A percentile compares a stretch with the other conserved stretches of the same genome.
Evolutionary conservation across 1,140 invertebrate species (phyloP).

Genomic region (Chionoecetes opilio): DNA sequence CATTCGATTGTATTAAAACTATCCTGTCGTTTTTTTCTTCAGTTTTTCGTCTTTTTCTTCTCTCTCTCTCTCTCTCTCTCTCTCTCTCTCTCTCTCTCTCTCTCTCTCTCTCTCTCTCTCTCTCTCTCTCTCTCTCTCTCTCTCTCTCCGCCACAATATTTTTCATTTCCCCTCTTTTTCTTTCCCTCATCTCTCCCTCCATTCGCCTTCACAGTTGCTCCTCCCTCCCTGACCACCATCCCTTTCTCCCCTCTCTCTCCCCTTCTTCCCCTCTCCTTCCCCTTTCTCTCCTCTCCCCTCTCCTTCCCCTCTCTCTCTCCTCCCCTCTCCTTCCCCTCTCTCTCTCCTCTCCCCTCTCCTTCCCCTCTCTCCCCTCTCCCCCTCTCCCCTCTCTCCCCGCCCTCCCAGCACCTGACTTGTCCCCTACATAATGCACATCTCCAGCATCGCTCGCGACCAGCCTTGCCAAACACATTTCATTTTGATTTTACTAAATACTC

Average conservation of each 20-base stretch:
- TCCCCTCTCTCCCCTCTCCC: background rate
- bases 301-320: background rate
- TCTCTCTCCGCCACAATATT: background rate
- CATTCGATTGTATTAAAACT: background rate
- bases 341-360: background rate
- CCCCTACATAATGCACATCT: constrained; percentile 47
- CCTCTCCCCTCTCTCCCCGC: background rate
- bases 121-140: background rate
- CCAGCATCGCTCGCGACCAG: constrained; percentile 33
- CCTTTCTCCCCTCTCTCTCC: background rate
- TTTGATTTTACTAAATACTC: constrained; percentile 72
- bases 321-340: background rate
- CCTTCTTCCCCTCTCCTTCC: background rate
- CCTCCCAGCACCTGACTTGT: constrained; percentile 46
- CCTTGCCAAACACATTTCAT: constrained; percentile 63
- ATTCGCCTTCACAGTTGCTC: background rate
- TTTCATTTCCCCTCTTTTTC: constrained; percentile 33
- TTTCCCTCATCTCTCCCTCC: background rate
- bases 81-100: background rate
- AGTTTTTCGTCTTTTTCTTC: background rate
- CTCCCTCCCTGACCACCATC: background rate
- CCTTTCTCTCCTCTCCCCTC: background rate
- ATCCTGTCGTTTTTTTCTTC: background rate
- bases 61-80: background rate
- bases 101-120: background rate